Conservation (phyloP, 2,113 vertebrate species). For the Myiozetetes cayanensis region DNA sequence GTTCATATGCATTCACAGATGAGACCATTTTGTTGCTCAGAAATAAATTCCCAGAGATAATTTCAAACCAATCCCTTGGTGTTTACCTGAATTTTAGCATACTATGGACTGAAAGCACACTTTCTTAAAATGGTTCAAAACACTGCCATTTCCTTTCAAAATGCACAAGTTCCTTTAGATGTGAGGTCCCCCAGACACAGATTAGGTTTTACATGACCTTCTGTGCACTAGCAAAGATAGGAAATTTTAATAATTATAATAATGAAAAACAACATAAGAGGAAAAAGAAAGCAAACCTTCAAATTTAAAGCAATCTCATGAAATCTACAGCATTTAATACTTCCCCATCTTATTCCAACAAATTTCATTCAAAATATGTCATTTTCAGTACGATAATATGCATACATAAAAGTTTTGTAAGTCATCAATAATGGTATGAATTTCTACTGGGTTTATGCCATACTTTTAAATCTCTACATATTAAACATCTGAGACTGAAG, state of each 20-base stretch:
- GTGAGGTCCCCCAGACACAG: not conserved
- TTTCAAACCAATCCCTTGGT: not conserved
- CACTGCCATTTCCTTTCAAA: not conserved
- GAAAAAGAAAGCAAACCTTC: not conserved
- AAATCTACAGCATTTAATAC: not conserved
- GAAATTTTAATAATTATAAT: not conserved
- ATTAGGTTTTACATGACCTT: not conserved
- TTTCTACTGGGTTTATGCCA: not conserved
- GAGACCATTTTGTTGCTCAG: not conserved
- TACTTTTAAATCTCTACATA: not conserved
- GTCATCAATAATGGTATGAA: not conserved
- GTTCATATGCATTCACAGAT: not conserved
- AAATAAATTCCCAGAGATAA: not conserved
- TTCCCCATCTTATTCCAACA: not conserved
- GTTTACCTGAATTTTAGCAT: not conserved
- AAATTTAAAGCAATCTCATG: not conserved
- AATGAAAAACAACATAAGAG: not conserved
- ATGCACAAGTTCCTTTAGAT: not conserved
- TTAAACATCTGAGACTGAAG: not conserved
- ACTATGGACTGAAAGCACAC: not conserved
- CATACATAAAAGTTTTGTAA: not conserved
- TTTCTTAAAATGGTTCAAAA: not conserved
- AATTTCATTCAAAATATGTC: not conserved
- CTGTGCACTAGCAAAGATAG: not conserved
- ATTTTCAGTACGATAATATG: not conserved